Evolutionary conservation across 2,888 invertebrate genomes (phyloP).

Genomic region (Rotaria socialis): DNA sequence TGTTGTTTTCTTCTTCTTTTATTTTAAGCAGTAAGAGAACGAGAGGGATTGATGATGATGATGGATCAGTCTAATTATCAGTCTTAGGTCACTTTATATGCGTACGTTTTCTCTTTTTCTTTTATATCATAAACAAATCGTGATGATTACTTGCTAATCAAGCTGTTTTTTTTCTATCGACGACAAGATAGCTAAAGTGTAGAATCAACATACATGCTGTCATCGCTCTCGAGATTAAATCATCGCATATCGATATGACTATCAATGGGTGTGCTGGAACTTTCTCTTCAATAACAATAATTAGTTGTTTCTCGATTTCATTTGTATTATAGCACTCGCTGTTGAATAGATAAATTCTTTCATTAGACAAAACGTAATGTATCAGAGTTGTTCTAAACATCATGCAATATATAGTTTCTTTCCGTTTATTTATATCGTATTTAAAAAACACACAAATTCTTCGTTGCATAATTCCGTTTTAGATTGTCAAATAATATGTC

Average conservation of each 20-base stretch:
- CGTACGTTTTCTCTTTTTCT: neutral
- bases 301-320: neutral
- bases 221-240: neutral
- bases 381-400: neutral
- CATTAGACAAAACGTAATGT: neutral
- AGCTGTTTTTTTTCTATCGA: neutral
- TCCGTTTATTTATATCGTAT: neutral
- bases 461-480: neutral
- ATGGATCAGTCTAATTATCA: neutral
- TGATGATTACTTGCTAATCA: conserved; percentile 4
- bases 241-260: neutral
- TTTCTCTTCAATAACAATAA: neutral
- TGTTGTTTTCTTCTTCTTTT: neutral
- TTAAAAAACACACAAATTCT: neutral
- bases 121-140: neutral
- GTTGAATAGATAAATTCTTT: neutral
- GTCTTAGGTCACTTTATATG: neutral
- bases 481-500: neutral
- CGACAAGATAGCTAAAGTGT: neutral
- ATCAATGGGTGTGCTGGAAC: neutral
- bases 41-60: neutral
- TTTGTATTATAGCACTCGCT: neutral
- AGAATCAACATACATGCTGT: neutral
- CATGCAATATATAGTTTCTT: neutral
- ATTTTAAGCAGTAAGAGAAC: neutral